Base-by-base conservation (phyloP, 2,797 vertebrate species). In the Leptodactylus fallax region DNA sequence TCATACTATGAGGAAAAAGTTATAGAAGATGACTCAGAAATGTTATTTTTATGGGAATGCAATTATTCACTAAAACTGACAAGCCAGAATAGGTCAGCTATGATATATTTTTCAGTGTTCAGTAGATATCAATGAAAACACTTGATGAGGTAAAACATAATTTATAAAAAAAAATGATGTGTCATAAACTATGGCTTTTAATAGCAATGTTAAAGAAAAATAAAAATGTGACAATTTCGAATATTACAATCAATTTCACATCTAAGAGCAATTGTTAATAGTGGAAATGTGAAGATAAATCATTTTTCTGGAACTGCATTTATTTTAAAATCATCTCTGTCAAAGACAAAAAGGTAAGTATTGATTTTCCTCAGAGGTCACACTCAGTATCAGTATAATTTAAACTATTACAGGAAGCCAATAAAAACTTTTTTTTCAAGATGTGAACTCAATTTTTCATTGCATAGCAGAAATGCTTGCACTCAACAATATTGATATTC, bases 391-490 rank as follows among this genome's bases (percentile, higher is more conserved):
- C 85, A 86, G 60, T 81, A 72, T 86, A 71, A 80, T 86, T 86
- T 86, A 71, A 71, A 80, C 17, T 80, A 63, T 86, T 86, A 86
- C 77, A 71, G 77, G 78, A 86, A 86, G 65, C 78, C 85, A 81
- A 72, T 80, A 72, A 86, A 81, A 72, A 86, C 23, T n/a, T 11
- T 72, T 81, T 79, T 45, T 23, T 23, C 19, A 79, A 80, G 71
- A 86, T 51, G 49, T 65, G 74, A 86, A 51, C 21, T 79, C 12
- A 79, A 27, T 80, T 80, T 86, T 80, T 86, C 25, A 80, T 80
- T 45, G 63, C 77, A 67, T 86, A 19, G 74, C 58, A 79, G 77
- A 79, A 72, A 86, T 71, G 53, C 78, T 80, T 60, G 51, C 51
- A 72, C 53, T 58, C 27, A 63, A 53, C n/a, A 78, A 21, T 79